Conservation (phyloP, 2,797 vertebrate species). For the Notolepis coatsorum region DNA sequence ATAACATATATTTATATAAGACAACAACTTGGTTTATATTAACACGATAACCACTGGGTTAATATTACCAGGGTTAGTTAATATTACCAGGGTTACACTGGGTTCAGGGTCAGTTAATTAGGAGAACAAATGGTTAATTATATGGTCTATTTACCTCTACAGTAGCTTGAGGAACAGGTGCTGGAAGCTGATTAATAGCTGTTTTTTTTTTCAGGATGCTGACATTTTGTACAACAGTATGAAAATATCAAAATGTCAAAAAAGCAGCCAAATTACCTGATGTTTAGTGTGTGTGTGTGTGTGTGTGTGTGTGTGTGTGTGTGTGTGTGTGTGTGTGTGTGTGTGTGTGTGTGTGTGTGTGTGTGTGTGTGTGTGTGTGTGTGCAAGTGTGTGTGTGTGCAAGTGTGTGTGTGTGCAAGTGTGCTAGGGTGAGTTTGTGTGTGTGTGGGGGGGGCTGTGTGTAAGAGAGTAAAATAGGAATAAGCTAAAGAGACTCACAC, state of each 20-base stretch:
- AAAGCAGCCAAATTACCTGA: conserved; percentile 9
- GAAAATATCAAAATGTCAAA: conserved; percentile 33
- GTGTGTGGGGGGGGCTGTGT: no score
- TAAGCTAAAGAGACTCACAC: no score
- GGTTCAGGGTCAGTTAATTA: conserved; percentile 58
- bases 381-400: no score
- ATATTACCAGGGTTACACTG: conserved; percentile 16
- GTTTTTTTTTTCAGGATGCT: conserved; percentile 17
- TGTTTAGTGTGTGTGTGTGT: neutral
- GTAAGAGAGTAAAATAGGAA: no score
- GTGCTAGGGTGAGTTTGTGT: no score
- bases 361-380: neutral
- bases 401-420: no score
- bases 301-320: neutral
- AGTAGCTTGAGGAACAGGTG: conserved; percentile 22
- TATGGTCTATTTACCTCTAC: conserved; percentile 44
- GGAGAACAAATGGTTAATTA: conserved; percentile 60
- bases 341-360: neutral
- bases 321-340: neutral
- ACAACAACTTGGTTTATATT: no score
- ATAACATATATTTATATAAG: no score
- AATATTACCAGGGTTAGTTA: no score
- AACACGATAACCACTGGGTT: no score
- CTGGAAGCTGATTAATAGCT: conserved; percentile 7
- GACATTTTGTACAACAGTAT: conserved; percentile 27